A percentile compares a stretch with the other conserved stretches of the same genome.
phyloP scores from a whole-genome alignment of 2,113 vertebrate genomes.

The Hippoglossus stenolepis region DNA sequence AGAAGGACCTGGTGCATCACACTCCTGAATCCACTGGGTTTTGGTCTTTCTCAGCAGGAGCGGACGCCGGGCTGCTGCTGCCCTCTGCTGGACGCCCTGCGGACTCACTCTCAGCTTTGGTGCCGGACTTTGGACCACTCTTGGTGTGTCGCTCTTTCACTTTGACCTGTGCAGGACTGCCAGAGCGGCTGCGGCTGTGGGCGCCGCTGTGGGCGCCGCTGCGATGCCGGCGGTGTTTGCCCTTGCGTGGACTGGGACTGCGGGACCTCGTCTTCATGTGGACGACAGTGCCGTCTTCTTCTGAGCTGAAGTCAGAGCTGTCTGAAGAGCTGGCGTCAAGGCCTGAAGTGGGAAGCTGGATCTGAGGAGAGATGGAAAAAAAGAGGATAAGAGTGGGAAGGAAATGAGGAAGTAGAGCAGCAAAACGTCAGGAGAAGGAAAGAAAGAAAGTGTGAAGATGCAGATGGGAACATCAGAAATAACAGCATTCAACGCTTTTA shows the following conservation, averaged over 20 bases:
- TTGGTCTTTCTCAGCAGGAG: slow-evolving; percentile 30
- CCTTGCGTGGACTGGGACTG: slow-evolving; percentile 88
- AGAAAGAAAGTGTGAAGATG: neutral
- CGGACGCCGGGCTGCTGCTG: slow-evolving; percentile 39
- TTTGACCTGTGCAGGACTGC: slow-evolving; percentile 81
- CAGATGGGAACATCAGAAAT: neutral
- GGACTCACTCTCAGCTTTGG: neutral
- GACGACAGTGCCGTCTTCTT: slow-evolving; percentile 90
- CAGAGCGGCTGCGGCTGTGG: slow-evolving; percentile 68
- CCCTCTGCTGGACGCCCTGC: slow-evolving; percentile 65
- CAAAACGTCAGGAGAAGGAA: neutral
- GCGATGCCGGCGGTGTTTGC: slow-evolving; percentile 81
- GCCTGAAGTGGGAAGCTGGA: slow-evolving; percentile 87
- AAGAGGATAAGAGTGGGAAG: neutral
- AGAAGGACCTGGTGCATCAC: slow-evolving; percentile 56
- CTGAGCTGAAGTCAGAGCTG: slow-evolving; percentile 89
- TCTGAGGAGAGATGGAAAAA: slow-evolving; percentile 75
- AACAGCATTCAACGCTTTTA: neutral
- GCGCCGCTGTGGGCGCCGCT: slow-evolving; percentile 71
- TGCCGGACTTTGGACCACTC: slow-evolving; percentile 34
- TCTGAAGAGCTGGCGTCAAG: slow-evolving; percentile 84
- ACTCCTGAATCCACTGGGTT: slow-evolving; percentile 50
- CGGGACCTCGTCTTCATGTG: slow-evolving; percentile 88
- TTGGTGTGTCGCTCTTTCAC: slow-evolving; percentile 80
- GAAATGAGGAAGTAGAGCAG: neutral